phyloP scores from a whole-genome alignment of 1,140 invertebrate genomes.

The Drosophila leontia region DNA sequence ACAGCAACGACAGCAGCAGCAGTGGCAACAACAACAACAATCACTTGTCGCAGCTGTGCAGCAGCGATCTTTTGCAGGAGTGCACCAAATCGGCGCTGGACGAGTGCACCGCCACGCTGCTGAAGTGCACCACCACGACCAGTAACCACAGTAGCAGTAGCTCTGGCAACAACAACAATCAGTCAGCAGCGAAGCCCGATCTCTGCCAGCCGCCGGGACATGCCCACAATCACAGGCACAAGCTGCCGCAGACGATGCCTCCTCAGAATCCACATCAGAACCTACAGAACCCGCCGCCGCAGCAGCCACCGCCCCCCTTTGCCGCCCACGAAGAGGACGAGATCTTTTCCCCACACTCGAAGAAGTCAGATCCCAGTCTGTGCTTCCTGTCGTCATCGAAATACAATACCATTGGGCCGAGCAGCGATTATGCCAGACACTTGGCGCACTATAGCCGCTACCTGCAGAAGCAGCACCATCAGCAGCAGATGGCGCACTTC shows the following conservation, averaged over 20 bases:
- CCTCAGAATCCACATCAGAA: slow-evolving; percentile 38
- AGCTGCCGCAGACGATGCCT: slow-evolving; percentile 24
- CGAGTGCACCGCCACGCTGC: slow-evolving; percentile 74
- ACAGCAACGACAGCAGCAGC: slow-evolving; percentile 42
- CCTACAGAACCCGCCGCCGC: slow-evolving; percentile 11
- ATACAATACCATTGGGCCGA: slow-evolving; percentile 83
- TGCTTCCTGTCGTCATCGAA: slow-evolving; percentile 73
- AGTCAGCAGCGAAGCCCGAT: slow-evolving; percentile 61
- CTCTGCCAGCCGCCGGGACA: slow-evolving; percentile 64
- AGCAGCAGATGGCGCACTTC: slow-evolving; percentile 71
- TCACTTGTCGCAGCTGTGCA: slow-evolving; percentile 69
- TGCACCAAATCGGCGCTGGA: slow-evolving; percentile 78
- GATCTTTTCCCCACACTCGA: slow-evolving; percentile 73
- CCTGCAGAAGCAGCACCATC: slow-evolving; percentile 77
- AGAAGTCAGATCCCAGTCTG: slow-evolving; percentile 77
- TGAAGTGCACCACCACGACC: slow-evolving; percentile 68
- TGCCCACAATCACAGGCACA: slow-evolving; percentile 37
- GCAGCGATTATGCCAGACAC: slow-evolving; percentile 78
- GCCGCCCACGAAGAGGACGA: slow-evolving; percentile 70
- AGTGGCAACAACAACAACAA: slow-evolving; percentile 58
- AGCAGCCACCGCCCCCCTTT: slow-evolving; percentile 58
- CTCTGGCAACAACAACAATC: slow-evolving; percentile 31
- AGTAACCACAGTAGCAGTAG: slow-evolving; percentile 34
- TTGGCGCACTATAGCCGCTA: slow-evolving; percentile 77
- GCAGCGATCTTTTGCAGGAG: slow-evolving; percentile 73